Conservation (phyloP, 2,888 invertebrate species). For the Pardosa pseudoannulata region DNA sequence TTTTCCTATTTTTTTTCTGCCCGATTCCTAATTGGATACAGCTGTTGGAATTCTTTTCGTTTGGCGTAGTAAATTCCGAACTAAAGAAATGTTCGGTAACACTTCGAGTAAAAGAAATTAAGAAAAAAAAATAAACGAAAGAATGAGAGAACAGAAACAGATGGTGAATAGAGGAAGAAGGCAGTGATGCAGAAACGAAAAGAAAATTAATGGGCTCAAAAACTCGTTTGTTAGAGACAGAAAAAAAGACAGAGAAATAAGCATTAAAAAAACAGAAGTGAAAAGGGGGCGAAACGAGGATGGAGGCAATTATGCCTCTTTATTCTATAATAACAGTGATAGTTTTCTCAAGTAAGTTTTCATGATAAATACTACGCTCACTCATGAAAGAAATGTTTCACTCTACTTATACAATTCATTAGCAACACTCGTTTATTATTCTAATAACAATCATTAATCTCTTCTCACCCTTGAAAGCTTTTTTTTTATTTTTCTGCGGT, state of each 20-base stretch:
- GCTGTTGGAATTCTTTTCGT: constrained; percentile 18
- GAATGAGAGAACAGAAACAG: not conserved
- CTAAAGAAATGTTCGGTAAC: not conserved
- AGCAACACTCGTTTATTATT: not conserved
- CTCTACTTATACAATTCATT: not conserved
- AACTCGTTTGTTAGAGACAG: not conserved
- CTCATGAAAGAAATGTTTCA: not conserved
- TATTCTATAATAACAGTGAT: not conserved
- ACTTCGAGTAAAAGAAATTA: not conserved
- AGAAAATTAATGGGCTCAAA: constrained; percentile 20
- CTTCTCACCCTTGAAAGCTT: too few relatives aligned
- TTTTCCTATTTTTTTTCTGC: too few relatives aligned
- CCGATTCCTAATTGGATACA: constrained; percentile 17
- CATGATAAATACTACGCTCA: not conserved
- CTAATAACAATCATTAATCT: too few relatives aligned
- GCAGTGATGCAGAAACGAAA: not conserved
- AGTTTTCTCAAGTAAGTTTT: not conserved
- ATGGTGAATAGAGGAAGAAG: not conserved
- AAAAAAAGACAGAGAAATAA: not conserved
- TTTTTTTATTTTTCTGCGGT: too few relatives aligned
- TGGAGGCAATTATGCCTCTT: not conserved
- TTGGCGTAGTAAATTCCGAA: not conserved
- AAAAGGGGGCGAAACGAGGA: not conserved
- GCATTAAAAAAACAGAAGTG: not conserved
- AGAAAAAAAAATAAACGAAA: not conserved